Evolutionary conservation across 2,113 vertebrate genomes (phyloP).

Genomic region (Corythaixoides concolor): DNA sequence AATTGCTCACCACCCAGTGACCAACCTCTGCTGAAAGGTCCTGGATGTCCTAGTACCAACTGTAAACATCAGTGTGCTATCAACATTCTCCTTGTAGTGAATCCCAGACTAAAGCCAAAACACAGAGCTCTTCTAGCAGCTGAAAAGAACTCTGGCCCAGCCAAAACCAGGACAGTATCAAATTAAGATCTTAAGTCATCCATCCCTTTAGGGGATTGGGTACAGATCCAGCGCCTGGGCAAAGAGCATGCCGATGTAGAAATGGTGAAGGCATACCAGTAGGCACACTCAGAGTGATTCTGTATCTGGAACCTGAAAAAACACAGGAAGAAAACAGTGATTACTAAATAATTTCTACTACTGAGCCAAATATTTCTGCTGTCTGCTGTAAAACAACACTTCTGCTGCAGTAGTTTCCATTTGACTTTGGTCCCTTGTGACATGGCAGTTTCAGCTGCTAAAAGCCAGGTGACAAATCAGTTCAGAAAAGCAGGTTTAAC

Average conservation of each 20-base stretch:
- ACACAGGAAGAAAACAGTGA: background rate
- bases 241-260: background rate
- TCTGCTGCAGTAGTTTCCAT: background rate
- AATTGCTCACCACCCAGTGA: too few relatives aligned
- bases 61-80: too few relatives aligned
- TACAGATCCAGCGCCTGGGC: background rate
- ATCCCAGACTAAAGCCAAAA: too few relatives aligned
- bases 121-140: too few relatives aligned
- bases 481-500: background rate
- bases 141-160: too few relatives aligned
- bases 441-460: background rate
- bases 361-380: background rate
- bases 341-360: background rate
- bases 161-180: too few relatives aligned
- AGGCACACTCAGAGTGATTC: background rate
- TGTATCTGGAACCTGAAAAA: background rate
- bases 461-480: background rate
- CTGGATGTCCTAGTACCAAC: too few relatives aligned
- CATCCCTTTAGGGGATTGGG: background rate
- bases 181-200: background rate
- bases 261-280: background rate
- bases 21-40: too few relatives aligned
- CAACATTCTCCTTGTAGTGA: too few relatives aligned
- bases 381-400: background rate
- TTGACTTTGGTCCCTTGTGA: background rate